phyloP scores from a whole-genome alignment of 2,797 vertebrate genomes.

The Eospalax fontanierii region DNA sequence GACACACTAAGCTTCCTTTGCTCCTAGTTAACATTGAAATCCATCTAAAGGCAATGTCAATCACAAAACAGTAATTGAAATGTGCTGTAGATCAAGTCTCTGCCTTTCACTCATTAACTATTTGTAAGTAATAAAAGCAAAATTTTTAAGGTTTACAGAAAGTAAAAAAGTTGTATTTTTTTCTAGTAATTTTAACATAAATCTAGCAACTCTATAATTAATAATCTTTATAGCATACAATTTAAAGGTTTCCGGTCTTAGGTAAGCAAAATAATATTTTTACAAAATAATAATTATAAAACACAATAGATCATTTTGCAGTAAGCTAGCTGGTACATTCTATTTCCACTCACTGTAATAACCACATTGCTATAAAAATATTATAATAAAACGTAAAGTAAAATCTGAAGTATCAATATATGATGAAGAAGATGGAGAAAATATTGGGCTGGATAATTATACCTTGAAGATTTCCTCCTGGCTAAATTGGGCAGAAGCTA shows the following conservation, averaged over 20 bases:
- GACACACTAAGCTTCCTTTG: not conserved
- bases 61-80: not conserved
- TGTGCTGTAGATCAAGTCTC: not conserved
- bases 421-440: not conserved
- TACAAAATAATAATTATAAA: not conserved
- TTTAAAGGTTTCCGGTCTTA: not conserved
- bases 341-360: not conserved
- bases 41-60: not conserved
- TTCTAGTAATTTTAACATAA: not conserved
- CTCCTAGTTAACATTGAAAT: not conserved
- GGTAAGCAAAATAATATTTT: not conserved
- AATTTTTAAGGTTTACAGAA: not conserved
- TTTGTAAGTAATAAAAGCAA: not conserved
- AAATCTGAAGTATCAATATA: not conserved
- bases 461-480: not conserved
- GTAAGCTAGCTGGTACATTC: not conserved
- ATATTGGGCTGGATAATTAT: not conserved
- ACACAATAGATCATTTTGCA: not conserved
- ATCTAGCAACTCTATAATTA: not conserved
- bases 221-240: not conserved
- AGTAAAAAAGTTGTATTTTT: not conserved
- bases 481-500: not conserved
- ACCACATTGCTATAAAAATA: not conserved
- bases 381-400: not conserved
- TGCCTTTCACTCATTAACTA: not conserved